A percentile compares a stretch with the other conserved stretches of the same genome.
Evolutionary conservation across 2,888 invertebrate species (phyloP).

Genomic region (Falcaria lacertinaria): DNA sequence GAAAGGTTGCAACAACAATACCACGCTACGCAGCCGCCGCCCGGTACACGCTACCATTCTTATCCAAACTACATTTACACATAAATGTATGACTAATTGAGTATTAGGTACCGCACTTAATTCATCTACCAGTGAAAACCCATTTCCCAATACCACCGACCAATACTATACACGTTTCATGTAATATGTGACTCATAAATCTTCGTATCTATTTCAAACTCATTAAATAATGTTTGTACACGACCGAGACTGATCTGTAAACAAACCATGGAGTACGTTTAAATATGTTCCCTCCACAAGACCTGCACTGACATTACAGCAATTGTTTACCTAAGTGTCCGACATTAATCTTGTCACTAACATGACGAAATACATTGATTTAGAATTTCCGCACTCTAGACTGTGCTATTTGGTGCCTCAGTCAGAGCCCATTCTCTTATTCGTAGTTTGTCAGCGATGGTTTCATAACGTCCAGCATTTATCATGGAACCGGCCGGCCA

Average conservation of each 20-base stretch:
- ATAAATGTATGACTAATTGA: background rate
- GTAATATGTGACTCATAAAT: background rate
- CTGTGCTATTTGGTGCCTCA: background rate
- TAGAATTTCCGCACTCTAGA: slow-evolving; percentile 11
- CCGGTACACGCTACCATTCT: slow-evolving; percentile 1
- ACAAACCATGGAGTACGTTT: too few relatives aligned
- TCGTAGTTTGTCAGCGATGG: slow-evolving; percentile 48
- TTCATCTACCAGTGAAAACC: background rate
- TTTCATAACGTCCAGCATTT: slow-evolving; percentile 59
- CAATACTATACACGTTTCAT: background rate
- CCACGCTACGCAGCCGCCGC: slow-evolving; percentile 1
- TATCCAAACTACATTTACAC: background rate
- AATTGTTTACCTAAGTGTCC: too few relatives aligned
- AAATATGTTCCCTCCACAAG: too few relatives aligned
- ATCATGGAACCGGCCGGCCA: slow-evolving; percentile 40
- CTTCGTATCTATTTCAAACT: background rate
- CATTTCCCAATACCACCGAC: background rate
- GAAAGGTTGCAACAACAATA: slow-evolving; percentile 27
- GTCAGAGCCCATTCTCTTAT: slow-evolving; percentile 15
- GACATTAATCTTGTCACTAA: too few relatives aligned
- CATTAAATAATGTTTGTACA: too few relatives aligned
- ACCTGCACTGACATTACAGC: too few relatives aligned
- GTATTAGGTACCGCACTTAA: background rate
- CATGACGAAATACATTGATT: slow-evolving; percentile 5
- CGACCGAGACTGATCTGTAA: too few relatives aligned